Evolutionary conservation across 2,113 vertebrate species (phyloP), one percentile per base, ranked within the genome.

Genomic region (Agelaius tricolor): DNA sequence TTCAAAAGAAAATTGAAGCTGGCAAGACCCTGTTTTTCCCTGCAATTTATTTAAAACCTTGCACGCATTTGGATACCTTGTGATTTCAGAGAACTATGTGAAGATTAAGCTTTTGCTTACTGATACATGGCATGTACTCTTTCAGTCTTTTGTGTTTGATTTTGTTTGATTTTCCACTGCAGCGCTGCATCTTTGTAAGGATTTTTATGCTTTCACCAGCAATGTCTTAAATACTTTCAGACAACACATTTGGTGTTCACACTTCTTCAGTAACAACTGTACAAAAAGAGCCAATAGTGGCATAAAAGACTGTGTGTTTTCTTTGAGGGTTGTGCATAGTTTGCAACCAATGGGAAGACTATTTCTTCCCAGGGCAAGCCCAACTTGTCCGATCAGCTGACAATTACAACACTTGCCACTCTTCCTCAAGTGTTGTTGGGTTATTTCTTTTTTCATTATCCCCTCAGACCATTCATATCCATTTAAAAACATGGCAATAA

Each of bases 61-160:
- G 98, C 98, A 98, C 98, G 98, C 95, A 95, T 97, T 98, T 98
- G 97, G 97, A 97, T 98, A 98, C 97, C 97, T 98, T 98, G 98
- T 98, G 97, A 98, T 98, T 98, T 97, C 97, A 95, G 95, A 97
- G 97, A 97, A 97, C 97, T 98, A 93, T 96, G 97, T 98, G 97
- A 98, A 98, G 97, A 98, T 97, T 97, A 98, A 97, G 97, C 97
- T 98, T 96, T 98, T 97, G 97, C 98, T 98, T 97, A 98, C 97
- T 97, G 97, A 97, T 98, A 98, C 95, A 95, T 97, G 97, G 97
- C 97, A 98, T 98, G 98, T 97, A 97, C 95, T 98, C 97, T 92
- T 96, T 97, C 96, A 94, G 95, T 97, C 98, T 97, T 97, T 97
- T 97, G 96, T 97, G 95, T 98, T 97, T 97, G 97, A 89, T 97